Conservation (phyloP, 2,888 invertebrate genomes). For the Patella caerulea region DNA sequence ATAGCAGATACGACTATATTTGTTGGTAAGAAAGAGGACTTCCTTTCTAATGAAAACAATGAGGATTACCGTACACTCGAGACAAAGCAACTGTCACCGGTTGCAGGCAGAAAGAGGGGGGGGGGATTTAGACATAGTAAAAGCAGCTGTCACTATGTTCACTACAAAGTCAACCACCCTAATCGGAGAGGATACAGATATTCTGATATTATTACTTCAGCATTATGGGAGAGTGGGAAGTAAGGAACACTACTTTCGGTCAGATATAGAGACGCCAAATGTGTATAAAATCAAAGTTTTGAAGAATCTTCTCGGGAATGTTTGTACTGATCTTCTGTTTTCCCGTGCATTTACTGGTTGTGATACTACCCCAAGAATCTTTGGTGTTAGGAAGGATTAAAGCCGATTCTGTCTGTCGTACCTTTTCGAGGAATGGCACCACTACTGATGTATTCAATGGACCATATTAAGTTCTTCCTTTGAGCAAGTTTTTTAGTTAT, state of each 20-base stretch:
- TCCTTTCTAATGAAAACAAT: constrained; percentile 48
- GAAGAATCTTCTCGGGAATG: background rate
- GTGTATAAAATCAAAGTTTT: too few relatives aligned
- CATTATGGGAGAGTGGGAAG: too few relatives aligned
- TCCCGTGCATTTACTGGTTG: constrained; percentile 32
- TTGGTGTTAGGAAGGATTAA: constrained; percentile 26
- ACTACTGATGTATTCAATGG: too few relatives aligned
- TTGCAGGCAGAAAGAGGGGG: constrained; percentile 41
- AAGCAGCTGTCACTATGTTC: constrained; percentile 36
- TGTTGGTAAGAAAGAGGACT: constrained; percentile 30
- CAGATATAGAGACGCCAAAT: too few relatives aligned
- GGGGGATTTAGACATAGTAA: constrained; percentile 47
- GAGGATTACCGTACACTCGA: constrained; percentile 36
- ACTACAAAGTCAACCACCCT: constrained; percentile 13
- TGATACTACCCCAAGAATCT: constrained; percentile 37
- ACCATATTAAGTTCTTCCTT: too few relatives aligned
- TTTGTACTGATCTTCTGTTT: constrained; percentile 25
- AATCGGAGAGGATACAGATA: constrained; percentile 40
- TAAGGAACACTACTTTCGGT: too few relatives aligned
- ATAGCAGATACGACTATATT: background rate
- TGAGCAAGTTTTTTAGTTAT: too few relatives aligned
- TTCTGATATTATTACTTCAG: constrained; percentile 32
- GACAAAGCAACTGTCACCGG: constrained; percentile 20
- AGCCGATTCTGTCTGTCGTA: background rate
- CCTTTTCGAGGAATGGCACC: background rate